These are phyloP conservation scores for Gymnogyps californianus DNA, from an alignment of 2,113 vertebrate species.

Conservation along the genomic window DNA sequence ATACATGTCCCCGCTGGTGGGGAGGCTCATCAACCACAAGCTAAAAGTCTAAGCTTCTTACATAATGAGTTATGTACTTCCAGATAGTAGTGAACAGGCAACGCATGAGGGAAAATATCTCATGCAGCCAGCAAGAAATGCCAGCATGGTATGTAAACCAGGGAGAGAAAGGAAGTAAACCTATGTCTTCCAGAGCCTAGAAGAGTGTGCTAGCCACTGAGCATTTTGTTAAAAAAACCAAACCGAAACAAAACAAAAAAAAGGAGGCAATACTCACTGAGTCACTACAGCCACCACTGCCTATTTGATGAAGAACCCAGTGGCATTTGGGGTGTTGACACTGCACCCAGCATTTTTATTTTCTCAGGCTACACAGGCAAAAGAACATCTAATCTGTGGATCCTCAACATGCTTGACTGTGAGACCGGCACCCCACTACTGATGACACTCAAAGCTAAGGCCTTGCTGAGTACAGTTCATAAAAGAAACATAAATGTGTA, in stretches of 20 bases:
- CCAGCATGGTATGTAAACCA: background rate
- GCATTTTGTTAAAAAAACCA: background rate
- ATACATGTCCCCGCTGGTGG: background rate
- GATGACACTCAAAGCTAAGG: background rate
- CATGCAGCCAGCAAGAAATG: background rate
- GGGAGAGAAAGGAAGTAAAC: background rate
- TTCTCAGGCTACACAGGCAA: background rate
- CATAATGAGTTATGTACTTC: background rate
- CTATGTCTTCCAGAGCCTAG: background rate
- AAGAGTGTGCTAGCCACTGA: background rate
- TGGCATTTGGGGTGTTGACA: background rate
- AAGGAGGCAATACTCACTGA: background rate
- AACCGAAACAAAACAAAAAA: no score
- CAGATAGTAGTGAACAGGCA: background rate
- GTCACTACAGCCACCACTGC: background rate
- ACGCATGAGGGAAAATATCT: background rate
- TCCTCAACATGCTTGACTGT: background rate
- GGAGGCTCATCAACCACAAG: background rate
- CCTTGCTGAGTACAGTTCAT: background rate
- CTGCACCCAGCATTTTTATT: background rate
- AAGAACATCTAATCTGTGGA: background rate
- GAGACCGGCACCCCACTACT: background rate
- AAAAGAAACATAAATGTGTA: background rate
- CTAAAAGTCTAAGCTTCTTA: background rate
- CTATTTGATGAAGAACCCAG: background rate